Conservation (phyloP, 2,113 vertebrate species). For the Nesogale talazaci region DNA sequence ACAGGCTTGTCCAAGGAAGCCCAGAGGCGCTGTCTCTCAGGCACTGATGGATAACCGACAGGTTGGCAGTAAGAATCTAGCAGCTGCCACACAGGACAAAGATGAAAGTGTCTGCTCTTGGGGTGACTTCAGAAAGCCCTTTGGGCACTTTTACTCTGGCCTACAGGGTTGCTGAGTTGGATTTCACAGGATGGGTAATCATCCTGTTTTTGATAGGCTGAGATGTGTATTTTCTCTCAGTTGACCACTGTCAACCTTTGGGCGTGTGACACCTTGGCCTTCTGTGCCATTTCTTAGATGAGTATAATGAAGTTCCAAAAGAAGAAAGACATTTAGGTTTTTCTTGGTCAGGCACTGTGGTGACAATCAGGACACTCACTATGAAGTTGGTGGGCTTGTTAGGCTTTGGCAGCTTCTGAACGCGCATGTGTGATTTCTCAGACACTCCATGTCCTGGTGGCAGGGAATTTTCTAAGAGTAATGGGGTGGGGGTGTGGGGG, state of each 20-base stretch:
- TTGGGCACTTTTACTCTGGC: not conserved
- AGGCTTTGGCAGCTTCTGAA: not conserved
- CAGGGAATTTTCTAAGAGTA: not conserved
- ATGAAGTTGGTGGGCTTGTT: not conserved
- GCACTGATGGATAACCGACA: not conserved
- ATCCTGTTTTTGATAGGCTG: not conserved
- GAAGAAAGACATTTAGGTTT: not conserved
- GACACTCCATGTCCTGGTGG: not conserved
- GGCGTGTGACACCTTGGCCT: not conserved
- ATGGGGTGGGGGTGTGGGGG: not conserved
- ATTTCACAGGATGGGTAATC: not conserved
- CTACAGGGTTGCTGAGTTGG: not conserved
- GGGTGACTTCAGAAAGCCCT: not conserved
- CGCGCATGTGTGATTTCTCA: slow-evolving; percentile 31
- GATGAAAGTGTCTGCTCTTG: not conserved
- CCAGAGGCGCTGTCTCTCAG: not conserved
- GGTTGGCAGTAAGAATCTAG: not conserved
- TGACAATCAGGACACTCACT: not conserved
- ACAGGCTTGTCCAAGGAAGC: not conserved
- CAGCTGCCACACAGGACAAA: not conserved
- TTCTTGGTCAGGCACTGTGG: not conserved
- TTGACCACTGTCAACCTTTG: not conserved
- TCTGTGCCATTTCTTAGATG: not conserved
- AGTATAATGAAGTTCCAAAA: not conserved
- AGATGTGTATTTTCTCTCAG: not conserved